A percentile compares a stretch with the other conserved stretches of the same genome.
phyloP scores from a whole-genome alignment of 2,888 invertebrate genomes.

The Zygothrica quintamaculata region DNA sequence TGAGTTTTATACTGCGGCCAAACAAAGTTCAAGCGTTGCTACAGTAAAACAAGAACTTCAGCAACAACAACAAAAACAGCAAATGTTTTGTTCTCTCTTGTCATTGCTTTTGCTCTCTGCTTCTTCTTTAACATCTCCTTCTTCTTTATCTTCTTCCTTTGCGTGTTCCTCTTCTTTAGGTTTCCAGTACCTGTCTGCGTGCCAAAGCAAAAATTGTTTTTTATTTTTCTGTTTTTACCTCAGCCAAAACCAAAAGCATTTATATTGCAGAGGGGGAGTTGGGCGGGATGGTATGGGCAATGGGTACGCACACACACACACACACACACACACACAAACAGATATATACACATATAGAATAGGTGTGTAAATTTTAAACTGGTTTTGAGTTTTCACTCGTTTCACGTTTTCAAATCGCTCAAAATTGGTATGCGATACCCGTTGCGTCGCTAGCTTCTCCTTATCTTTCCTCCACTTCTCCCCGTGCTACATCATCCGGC shows the following conservation, averaged over 20 bases:
- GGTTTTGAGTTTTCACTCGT: conserved; percentile 76
- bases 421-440: conserved; percentile 72
- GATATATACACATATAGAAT: too few relatives aligned
- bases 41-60: conserved; percentile 31
- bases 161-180: conserved; percentile 39
- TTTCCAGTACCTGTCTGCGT: conserved; percentile 50
- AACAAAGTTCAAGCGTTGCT: conserved; percentile 42
- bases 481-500: not conserved
- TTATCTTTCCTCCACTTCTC: not conserved
- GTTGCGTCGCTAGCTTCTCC: conserved; percentile 17
- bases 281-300: not conserved
- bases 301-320: conserved; percentile 12
- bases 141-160: conserved; percentile 20
- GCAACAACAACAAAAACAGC: conserved; percentile 10
- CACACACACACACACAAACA: too few relatives aligned
- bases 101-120: conserved; percentile 18
- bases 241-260: conserved; percentile 49
- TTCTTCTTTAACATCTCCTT: conserved; percentile 2
- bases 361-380: conserved; percentile 45
- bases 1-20: conserved; percentile 28
- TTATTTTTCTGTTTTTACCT: conserved; percentile 11
- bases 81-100: conserved; percentile 22
- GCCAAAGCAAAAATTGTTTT: conserved; percentile 50
- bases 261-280: conserved; percentile 15
- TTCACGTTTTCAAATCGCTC: conserved; percentile 70